These are phyloP conservation scores for Sarcophaga carnaria DNA, from an alignment of 2,888 invertebrate species.

Conservation along the genomic window DNA sequence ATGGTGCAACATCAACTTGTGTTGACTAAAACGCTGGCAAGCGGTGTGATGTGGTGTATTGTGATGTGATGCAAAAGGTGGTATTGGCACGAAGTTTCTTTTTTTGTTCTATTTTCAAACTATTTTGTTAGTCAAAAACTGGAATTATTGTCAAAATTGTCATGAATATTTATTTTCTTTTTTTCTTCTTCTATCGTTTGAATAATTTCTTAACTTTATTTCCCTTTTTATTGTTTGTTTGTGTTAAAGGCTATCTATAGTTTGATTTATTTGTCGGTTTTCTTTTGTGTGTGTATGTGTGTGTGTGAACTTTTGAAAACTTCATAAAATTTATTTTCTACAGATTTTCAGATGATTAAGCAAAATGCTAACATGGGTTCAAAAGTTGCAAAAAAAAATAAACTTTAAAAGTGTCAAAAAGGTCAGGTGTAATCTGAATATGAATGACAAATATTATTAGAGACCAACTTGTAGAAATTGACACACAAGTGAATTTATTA, in stretches of 20 bases:
- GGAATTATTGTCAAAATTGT: constrained; percentile 57
- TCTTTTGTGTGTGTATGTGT: neutral
- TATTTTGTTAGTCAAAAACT: constrained; percentile 30
- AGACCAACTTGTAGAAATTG: neutral
- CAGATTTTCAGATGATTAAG: neutral
- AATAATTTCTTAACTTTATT: constrained; percentile 18
- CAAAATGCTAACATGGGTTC: constrained; percentile 22
- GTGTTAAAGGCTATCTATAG: neutral
- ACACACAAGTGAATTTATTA: neutral
- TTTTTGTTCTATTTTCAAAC: neutral
- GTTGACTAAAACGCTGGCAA: no score
- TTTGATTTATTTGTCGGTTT: neutral
- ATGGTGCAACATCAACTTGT: neutral
- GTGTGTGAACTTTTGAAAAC: neutral
- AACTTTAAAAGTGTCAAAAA: constrained; percentile 5
- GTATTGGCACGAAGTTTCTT: neutral
- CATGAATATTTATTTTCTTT: constrained; percentile 34
- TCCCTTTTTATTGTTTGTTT: neutral
- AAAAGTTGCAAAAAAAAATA: neutral
- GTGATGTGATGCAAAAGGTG: neutral
- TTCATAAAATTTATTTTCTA: neutral
- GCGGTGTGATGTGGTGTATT: no score
- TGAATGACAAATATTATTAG: constrained; percentile 6
- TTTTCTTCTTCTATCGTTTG: neutral
- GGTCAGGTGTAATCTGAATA: constrained; percentile 9